Evolutionary conservation across 92 coral and sea anemone species (phyloP).

Genomic region (Actinostola sp.): DNA sequence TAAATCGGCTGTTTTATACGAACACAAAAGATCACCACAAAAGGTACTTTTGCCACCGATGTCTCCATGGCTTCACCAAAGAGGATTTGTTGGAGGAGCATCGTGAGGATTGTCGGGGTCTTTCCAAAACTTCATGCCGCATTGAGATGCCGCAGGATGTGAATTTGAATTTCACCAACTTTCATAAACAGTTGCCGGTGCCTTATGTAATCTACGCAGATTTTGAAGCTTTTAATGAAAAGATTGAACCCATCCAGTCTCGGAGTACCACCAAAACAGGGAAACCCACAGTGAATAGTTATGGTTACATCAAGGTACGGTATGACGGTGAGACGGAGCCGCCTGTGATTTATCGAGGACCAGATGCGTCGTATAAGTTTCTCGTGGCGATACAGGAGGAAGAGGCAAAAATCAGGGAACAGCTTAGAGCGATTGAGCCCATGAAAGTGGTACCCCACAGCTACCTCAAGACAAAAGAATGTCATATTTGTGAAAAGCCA

Average conservation of each 20-base stretch:
- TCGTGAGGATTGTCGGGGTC: slow-evolving; percentile 1
- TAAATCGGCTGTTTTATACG: slow-evolving; percentile 12
- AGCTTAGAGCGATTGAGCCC: not conserved
- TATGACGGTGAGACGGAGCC: slow-evolving; percentile 7
- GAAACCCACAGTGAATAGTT: not conserved
- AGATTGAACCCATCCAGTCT: not conserved
- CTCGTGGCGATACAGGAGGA: not conserved
- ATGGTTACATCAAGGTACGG: slow-evolving; percentile 10
- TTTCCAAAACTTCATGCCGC: not conserved
- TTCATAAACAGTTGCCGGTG: slow-evolving; percentile 17
- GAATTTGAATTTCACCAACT: not conserved
- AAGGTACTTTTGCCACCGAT: slow-evolving; percentile 26
- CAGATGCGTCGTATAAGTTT: slow-evolving; percentile 9
- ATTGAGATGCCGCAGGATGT: slow-evolving; percentile 7
- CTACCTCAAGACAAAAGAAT: not conserved
- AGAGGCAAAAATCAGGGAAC: slow-evolving; percentile 2
- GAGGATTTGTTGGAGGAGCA: slow-evolving; percentile 10
- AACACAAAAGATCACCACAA: not conserved
- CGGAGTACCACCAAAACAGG: not conserved
- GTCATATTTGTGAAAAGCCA: slow-evolving; percentile 11
- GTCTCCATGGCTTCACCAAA: slow-evolving; percentile 2
- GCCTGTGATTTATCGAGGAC: slow-evolving; percentile 9
- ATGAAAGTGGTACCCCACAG: not conserved
- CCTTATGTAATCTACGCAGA: slow-evolving; percentile 11
- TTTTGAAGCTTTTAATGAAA: slow-evolving; percentile 11